These are phyloP conservation scores for Heliconius ethilla DNA, from an alignment of 2,888 invertebrate genomes.

Conservation along the genomic window DNA sequence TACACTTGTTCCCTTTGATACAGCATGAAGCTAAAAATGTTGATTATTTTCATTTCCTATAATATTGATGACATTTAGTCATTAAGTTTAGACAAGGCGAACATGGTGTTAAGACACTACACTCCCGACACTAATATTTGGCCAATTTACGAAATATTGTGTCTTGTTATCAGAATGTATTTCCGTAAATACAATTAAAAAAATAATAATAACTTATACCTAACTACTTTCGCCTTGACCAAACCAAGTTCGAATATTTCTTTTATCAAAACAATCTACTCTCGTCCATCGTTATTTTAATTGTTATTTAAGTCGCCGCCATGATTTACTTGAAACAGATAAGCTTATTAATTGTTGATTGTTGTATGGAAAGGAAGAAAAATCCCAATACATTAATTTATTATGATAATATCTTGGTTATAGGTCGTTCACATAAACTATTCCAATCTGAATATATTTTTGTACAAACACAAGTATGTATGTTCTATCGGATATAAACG, in stretches of 20 bases:
- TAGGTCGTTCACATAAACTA: conserved; percentile 30
- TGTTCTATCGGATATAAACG: too few species aligned
- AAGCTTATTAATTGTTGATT: conserved; percentile 58
- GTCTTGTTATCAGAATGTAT: neutral
- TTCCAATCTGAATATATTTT: conserved; percentile 26
- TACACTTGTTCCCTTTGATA: too few species aligned
- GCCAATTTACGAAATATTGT: too few species aligned
- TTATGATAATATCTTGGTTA: conserved; percentile 25
- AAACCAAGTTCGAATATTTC: conserved; percentile 35
- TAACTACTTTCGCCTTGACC: neutral
- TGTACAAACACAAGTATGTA: neutral
- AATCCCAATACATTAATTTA: conserved; percentile 10
- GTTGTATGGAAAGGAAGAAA: conserved; percentile 9
- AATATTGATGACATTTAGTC: too few species aligned
- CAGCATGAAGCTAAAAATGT: too few species aligned
- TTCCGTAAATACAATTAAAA: neutral
- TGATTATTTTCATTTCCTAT: too few species aligned
- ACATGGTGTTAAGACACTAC: too few species aligned
- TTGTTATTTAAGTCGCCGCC: conserved; percentile 63
- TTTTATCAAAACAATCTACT: conserved; percentile 64
- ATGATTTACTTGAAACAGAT: conserved; percentile 69
- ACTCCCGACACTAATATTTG: too few species aligned
- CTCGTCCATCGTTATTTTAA: conserved; percentile 54
- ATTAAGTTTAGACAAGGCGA: too few species aligned
- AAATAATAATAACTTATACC: neutral